A percentile compares a stretch with the other conserved stretches of the same genome.
These are phyloP conservation scores for Glaucidium brasilianum DNA, from an alignment of 2,113 vertebrate genomes.

Conservation along the genomic window DNA sequence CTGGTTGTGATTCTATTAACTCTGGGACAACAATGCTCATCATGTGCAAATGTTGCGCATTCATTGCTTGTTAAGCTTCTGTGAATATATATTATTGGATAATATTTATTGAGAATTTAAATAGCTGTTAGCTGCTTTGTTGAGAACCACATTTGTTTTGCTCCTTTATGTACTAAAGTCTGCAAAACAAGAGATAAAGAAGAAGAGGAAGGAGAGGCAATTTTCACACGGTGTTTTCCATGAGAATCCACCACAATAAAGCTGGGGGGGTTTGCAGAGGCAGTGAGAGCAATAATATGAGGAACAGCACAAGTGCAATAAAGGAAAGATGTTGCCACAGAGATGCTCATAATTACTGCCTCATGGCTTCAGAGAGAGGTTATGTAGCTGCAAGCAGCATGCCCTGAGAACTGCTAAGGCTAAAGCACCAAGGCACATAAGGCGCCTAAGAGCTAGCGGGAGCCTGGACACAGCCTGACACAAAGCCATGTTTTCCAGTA, in stretches of 20 bases:
- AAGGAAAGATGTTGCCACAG: background rate
- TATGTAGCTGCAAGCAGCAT: background rate
- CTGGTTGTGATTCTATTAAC: background rate
- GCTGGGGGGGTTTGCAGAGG: background rate
- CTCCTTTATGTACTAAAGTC: background rate
- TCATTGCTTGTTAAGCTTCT: background rate
- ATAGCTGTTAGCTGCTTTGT: background rate
- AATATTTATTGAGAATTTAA: background rate
- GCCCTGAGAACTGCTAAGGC: background rate
- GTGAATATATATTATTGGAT: background rate
- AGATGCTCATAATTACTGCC: background rate
- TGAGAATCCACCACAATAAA: background rate
- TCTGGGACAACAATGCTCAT: background rate
- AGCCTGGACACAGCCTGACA: background rate
- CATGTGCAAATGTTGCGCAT: background rate
- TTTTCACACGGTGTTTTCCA: background rate
- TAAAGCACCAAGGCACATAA: background rate
- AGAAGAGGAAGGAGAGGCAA: background rate
- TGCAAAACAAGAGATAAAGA: background rate
- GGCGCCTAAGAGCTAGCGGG: background rate
- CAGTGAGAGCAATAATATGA: background rate
- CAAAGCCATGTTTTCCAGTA: background rate
- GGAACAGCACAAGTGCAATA: background rate
- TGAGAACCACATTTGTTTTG: background rate
- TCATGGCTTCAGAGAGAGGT: background rate